phyloP scores from a whole-genome alignment of 2,113 vertebrate species.

The Diadophis punctatus region DNA sequence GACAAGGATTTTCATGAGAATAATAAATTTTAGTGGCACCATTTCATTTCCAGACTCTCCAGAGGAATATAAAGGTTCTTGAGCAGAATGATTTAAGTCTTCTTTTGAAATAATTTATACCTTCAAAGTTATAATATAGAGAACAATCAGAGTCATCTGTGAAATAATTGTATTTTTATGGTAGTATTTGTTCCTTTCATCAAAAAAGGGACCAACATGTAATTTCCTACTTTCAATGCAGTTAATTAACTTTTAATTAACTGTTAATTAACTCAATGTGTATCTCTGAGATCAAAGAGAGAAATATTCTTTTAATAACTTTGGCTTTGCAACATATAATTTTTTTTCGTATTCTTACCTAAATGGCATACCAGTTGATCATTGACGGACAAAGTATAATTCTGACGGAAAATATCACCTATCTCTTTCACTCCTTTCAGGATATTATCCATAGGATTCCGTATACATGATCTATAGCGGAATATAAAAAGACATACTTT shows the following conservation, averaged over 20 bases:
- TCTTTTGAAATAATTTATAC: neutral
- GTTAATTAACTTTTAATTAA: neutral
- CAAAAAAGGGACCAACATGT: neutral
- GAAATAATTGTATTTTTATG: neutral
- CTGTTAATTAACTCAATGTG: neutral
- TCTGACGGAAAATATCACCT: slow-evolving; percentile 83
- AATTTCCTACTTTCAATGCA: neutral
- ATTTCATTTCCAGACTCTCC: neutral
- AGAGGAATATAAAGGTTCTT: neutral
- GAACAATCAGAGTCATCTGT: neutral
- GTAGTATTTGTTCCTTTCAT: neutral
- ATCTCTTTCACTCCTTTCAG: slow-evolving; percentile 77
- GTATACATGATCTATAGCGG: slow-evolving; percentile 79
- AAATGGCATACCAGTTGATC: slow-evolving; percentile 88
- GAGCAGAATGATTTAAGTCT: neutral
- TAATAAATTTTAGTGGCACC: neutral
- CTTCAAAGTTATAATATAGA: neutral
- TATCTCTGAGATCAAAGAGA: neutral
- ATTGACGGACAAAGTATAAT: slow-evolving; percentile 84
- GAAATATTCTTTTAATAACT: neutral
- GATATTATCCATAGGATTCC: slow-evolving; percentile 81
- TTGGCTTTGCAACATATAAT: neutral
- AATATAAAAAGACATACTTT: slow-evolving; percentile 11
- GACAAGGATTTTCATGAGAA: neutral
- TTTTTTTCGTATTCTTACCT: slow-evolving; percentile 64